Evolutionary conservation across 1,140 invertebrate species (phyloP), one percentile per base, ranked within the genome.

Genomic region (Drosophila simulans): DNA sequence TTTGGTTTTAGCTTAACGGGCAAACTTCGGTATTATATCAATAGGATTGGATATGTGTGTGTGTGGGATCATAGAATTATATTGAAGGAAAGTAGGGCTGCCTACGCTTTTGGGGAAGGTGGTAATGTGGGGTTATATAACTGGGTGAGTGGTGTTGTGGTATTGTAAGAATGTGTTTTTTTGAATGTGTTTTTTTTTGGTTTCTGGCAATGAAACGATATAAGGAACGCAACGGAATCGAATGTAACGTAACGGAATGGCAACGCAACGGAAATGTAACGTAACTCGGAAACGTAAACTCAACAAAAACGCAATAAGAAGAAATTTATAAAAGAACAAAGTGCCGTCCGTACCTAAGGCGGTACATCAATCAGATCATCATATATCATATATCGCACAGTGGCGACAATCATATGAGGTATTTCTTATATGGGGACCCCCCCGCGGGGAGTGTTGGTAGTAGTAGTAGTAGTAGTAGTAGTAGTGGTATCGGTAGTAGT

Each of bases 221-320:
- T 78, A 63, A 75, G 60, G 66, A 76, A 76, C 71, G 68, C 54
- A 71, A 78, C 59, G 65, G 64, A 82, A 83, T 83, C 74, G 74
- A 86, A 88, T 80, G 82, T 76, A 86, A 86, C 63, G 65, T 77
- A 77, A 77, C 84, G 83, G 71, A 86, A 86, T 85, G 83, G 71
- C 77, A 86, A 86, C 83, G 83, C 86, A 77, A 76, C 83, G 77
- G 77, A 75, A 84, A 85, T 79, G 81, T 79, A 86, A 86, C 64
- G 74, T 70, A 85, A 86, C 82, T 82, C 79, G 68, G 69, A 83
- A 86, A 88, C 82, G 83, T 88, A 86, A 77, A 85, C 81, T 86
- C 81, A 85, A 85, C 83, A 82, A 85, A 86, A 86, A 86, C 83
- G 83, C 83, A 86, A 86, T 88, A 89, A 89, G 84, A 88, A 89